Percentiles rank a stretch among this genome's conserved stretches.
These are phyloP conservation scores for Blastobasis adustella DNA, from an alignment of 2,888 invertebrate genomes.

Conservation along the genomic window DNA sequence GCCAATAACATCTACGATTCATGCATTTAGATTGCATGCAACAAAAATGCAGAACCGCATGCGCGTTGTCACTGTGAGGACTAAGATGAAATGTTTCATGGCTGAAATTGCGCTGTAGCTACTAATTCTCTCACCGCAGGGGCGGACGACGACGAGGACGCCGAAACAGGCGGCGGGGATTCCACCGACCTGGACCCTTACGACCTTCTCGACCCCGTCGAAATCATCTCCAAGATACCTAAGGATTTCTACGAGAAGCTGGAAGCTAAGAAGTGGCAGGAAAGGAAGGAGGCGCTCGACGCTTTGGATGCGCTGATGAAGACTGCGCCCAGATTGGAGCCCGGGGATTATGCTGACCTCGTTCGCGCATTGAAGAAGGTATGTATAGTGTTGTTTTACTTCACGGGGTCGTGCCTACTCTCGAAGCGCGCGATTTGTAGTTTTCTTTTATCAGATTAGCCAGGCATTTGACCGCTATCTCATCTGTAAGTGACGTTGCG, in stretches of 20 bases:
- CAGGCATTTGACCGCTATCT: too few relatives aligned
- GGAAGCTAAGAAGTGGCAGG: constrained; percentile 97
- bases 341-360: constrained; percentile 94
- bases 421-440: too few relatives aligned
- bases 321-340: constrained; percentile 88
- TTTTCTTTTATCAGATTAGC: too few relatives aligned
- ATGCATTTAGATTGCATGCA: too few relatives aligned
- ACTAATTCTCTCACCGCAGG: constrained; percentile 25
- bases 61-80: too few relatives aligned
- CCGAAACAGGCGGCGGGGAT: constrained; percentile 77
- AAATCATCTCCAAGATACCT: constrained; percentile 93
- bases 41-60: too few relatives aligned
- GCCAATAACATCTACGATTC: too few relatives aligned
- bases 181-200: constrained; percentile 88
- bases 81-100: too few relatives aligned
- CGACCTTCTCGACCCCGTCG: constrained; percentile 93
- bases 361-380: constrained; percentile 92
- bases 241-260: constrained; percentile 96
- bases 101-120: too few relatives aligned
- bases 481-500: too few relatives aligned
- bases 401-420: too few relatives aligned
- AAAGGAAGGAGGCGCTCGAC: constrained; percentile 94
- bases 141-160: constrained; percentile 63
- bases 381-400: constrained; percentile 8
- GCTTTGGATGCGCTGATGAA: constrained; percentile 84